Percentiles rank a stretch among this genome's conserved stretches.
These are phyloP conservation scores for Oryzias celebensis DNA, from an alignment of 2,113 vertebrate species.

Conservation along the genomic window DNA sequence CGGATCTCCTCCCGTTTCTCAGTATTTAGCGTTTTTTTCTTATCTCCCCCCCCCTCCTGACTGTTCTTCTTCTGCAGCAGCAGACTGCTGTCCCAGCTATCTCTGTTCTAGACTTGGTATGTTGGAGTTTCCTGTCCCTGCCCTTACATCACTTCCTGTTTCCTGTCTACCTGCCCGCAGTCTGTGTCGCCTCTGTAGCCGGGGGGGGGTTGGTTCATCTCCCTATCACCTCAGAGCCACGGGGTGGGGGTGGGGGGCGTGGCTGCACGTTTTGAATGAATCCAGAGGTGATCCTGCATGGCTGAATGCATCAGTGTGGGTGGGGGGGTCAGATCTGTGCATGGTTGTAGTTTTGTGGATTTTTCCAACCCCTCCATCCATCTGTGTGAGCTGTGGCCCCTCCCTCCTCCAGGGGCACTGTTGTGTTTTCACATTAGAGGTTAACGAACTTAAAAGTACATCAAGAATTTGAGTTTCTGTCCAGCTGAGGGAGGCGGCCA, in stretches of 20 bases:
- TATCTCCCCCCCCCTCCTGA: conserved; percentile 35
- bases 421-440: conserved; percentile 27
- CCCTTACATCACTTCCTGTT: conserved; percentile 79
- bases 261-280: conserved; percentile 55
- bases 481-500: too few relatives aligned
- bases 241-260: background rate
- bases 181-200: conserved; percentile 28
- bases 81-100: conserved; percentile 99
- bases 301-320: conserved; percentile 46
- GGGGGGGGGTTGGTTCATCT: conserved; percentile 48
- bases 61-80: conserved; percentile 82
- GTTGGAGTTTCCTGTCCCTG: conserved; percentile 80
- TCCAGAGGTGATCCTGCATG: conserved; percentile 57
- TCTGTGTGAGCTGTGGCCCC: conserved; percentile 17
- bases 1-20: conserved; percentile 12
- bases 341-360: conserved; percentile 41
- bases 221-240: conserved; percentile 48
- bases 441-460: too few relatives aligned
- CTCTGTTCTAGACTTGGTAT: conserved; percentile 99
- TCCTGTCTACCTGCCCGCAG: conserved; percentile 63
- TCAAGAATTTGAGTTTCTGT: too few relatives aligned
- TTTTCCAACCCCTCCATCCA: conserved; percentile 6
- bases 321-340: conserved; percentile 40
- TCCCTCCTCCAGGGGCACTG: conserved; percentile 25
- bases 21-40: conserved; percentile 20